Evolutionary conservation across 1,140 invertebrate species (phyloP), one percentile per base, ranked within the genome.

Genomic region (Leptinotarsa undecemlineata): DNA sequence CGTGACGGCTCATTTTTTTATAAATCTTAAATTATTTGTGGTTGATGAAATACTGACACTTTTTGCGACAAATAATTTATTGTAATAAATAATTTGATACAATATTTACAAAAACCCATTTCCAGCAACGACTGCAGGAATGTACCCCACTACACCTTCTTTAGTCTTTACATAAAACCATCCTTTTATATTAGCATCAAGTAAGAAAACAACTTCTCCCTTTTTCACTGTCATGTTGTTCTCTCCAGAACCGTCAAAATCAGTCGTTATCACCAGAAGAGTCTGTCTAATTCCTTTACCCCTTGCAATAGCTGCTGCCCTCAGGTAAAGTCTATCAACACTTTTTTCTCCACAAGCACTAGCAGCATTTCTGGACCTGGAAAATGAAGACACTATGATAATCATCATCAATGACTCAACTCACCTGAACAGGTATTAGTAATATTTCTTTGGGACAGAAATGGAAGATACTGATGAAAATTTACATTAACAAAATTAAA

Each of bases 91-190:
- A 73, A 26, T 69, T 63, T 69, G 70, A 11, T 60, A 73, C 51
- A 33, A 75, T 61, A 64, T 78, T 89, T 87, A 93, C 78, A 93
- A 87, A 81, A 91, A 93, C 17, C 92, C 91, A 84, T 93, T 90
- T 15, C 91, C 92, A 62, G 92, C 91, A 26, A 93, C 88, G 20
- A 88, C 88, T n/a, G 92, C 91, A 2, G 93, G 93, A 74, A 94
- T 94, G 74, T 92, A 93, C 60, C 92, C 92, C 79, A 93, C 91
- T 63, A 83, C 87, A 0, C 92, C 92, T 76, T 92, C 90, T 71
- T 87, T 88, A 63, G 90, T 90, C 79, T 87, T 87, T 2, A 94
- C 90, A 85, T 90, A 93, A 83, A 93, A 93, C 92, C 92, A 93
- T 11, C 82, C 83, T 57, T 84, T 85, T 2, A 87, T 74, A 17